phyloP scores from a whole-genome alignment of 2,888 invertebrate genomes.

The Erynnis tages region DNA sequence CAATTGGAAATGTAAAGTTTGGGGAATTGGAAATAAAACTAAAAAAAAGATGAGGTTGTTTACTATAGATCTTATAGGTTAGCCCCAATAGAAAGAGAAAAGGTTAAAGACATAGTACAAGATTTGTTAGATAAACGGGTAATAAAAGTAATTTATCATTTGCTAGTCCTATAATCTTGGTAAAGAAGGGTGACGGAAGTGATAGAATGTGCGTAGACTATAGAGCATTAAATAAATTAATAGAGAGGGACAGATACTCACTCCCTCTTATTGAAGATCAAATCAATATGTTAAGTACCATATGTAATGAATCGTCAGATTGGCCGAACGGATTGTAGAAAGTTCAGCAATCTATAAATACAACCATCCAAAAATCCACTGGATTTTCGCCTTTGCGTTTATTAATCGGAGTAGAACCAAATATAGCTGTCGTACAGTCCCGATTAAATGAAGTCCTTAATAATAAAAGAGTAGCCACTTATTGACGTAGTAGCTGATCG shows the following conservation, averaged over 20 bases:
- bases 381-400: constrained; percentile 24
- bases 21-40: constrained; percentile 29
- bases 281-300: constrained; percentile 27
- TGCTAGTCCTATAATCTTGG: constrained; percentile 34
- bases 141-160: constrained; percentile 32
- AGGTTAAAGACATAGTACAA: constrained; percentile 29
- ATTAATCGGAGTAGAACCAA: constrained; percentile 19
- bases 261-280: constrained; percentile 33
- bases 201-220: constrained; percentile 35
- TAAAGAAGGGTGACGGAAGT: constrained; percentile 34
- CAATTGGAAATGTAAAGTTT: constrained; percentile 27
- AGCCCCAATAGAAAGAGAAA: constrained; percentile 32
- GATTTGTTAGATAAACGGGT: constrained; percentile 31
- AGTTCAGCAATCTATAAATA: constrained; percentile 27
- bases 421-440: not conserved
- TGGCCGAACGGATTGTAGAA: constrained; percentile 30
- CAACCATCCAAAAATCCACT: constrained; percentile 27
- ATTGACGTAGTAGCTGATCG: not conserved
- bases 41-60: constrained; percentile 16
- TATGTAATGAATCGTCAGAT: constrained; percentile 25
- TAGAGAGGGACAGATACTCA: constrained; percentile 33
- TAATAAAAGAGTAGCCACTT: not conserved
- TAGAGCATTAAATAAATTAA: constrained; percentile 31
- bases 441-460: not conserved
- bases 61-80: constrained; percentile 34